Percentiles rank a stretch among this genome's conserved stretches.
These are phyloP conservation scores for Climacteris rufus DNA, from an alignment of 2,113 vertebrate genomes.

Conservation along the genomic window DNA sequence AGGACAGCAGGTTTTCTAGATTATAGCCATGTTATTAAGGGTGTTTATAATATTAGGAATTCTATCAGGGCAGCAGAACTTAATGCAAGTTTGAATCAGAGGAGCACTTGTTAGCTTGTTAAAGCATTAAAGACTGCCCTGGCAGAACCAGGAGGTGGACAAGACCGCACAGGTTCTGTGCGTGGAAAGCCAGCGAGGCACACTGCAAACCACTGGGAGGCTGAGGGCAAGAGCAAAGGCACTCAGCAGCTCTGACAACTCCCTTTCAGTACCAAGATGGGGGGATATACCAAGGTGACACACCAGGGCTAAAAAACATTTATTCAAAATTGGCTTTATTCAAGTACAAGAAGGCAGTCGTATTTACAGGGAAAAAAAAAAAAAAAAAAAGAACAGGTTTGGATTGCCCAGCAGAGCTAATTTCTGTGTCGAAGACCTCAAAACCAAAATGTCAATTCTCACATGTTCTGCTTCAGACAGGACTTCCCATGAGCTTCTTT, in stretches of 20 bases:
- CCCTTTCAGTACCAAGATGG: neutral
- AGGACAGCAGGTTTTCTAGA: conserved; percentile 43
- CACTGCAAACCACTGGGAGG: neutral
- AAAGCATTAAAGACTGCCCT: conserved; percentile 16
- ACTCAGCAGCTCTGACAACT: neutral
- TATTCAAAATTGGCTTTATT: neutral
- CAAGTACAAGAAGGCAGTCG: rapidly evolving
- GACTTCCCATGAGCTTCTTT: neutral
- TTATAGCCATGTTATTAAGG: conserved; percentile 26
- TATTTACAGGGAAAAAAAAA: neutral
- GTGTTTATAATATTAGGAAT: conserved; percentile 52
- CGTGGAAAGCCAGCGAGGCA: neutral
- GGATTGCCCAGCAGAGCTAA: neutral
- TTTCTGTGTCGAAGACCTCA: neutral
- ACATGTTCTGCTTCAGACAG: neutral
- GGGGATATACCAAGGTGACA: neutral
- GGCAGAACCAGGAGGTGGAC: neutral
- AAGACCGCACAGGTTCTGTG: neutral
- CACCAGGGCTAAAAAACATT: neutral
- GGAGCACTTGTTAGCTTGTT: neutral
- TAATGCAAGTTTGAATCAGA: conserved; percentile 34
- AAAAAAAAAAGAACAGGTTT: neutral
- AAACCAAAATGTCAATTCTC: neutral
- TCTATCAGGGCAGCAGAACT: neutral
- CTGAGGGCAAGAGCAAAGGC: neutral